Percentiles rank a stretch among this genome's conserved stretches.
Conservation (phyloP, 2,888 invertebrate species). For the Tyria jacobaeae region DNA sequence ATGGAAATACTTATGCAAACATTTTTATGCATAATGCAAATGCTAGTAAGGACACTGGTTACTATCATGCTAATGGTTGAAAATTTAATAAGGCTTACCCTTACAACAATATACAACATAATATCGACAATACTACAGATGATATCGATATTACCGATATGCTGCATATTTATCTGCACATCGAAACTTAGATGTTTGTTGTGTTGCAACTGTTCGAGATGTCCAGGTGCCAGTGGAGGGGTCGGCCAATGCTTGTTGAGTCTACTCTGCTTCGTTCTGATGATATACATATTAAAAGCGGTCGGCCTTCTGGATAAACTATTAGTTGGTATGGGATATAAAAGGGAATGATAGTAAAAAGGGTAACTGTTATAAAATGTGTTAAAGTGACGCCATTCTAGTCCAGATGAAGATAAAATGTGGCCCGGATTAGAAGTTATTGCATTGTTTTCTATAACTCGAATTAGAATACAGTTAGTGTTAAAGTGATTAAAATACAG, state of each 20-base stretch:
- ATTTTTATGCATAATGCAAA: constrained; percentile 69
- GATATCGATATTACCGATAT: constrained; percentile 74
- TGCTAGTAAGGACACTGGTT: constrained; percentile 73
- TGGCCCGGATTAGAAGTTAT: too few species aligned
- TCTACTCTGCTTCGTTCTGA: background rate
- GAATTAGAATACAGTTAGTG: too few species aligned
- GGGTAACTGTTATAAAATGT: too few species aligned
- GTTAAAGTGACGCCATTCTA: too few species aligned
- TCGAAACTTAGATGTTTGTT: constrained; percentile 70
- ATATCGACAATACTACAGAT: constrained; percentile 72
- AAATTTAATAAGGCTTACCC: constrained; percentile 69
- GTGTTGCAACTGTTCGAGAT: constrained; percentile 59
- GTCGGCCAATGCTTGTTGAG: constrained; percentile 4
- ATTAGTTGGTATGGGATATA: constrained; percentile 2
- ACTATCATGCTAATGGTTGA: constrained; percentile 73
- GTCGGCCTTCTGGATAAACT: background rate
- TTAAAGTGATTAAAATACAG: too few species aligned
- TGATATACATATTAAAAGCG: background rate
- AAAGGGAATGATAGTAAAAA: background rate
- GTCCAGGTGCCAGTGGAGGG: constrained; percentile 1
- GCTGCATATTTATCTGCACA: constrained; percentile 70
- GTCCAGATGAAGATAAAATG: too few species aligned
- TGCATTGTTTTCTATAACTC: too few species aligned
- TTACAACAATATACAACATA: constrained; percentile 73
- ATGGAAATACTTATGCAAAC: constrained; percentile 63